These are phyloP conservation scores for Sphenopsis melanotis DNA, from an alignment of 2,797 vertebrate species.

Conservation along the genomic window DNA sequence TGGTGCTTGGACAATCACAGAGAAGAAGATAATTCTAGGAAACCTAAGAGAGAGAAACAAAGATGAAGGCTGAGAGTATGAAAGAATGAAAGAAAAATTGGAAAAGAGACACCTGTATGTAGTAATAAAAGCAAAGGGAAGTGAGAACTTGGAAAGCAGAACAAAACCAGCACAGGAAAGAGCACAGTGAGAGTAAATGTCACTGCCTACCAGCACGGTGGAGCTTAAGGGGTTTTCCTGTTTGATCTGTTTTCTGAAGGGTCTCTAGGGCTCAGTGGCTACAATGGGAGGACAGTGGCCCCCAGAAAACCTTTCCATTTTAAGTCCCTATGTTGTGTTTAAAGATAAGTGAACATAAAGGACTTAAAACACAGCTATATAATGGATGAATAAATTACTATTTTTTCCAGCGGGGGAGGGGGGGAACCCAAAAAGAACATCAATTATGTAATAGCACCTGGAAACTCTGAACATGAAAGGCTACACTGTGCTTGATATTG, in stretches of 20 bases:
- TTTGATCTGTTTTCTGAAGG: not conserved
- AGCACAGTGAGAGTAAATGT: not conserved
- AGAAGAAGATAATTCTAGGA: not conserved
- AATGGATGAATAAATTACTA: not conserved
- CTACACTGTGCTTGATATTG: not conserved
- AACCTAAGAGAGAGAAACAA: not conserved
- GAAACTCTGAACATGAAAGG: not conserved
- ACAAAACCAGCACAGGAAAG: not conserved
- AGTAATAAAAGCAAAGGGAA: not conserved
- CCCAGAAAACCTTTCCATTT: not conserved
- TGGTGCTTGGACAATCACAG: not conserved
- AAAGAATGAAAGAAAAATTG: not conserved
- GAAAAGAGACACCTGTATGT: not conserved
- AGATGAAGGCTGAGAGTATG: not conserved
- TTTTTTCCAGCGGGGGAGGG: not conserved
- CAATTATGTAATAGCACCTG: not conserved
- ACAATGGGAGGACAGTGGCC: not conserved
- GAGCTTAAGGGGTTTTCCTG: not conserved
- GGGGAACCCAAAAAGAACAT: not conserved
- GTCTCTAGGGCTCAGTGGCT: not conserved
- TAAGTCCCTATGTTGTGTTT: not conserved
- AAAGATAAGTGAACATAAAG: not conserved
- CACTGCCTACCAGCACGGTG: not conserved
- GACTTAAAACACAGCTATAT: not conserved
- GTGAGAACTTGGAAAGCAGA: not conserved